These are phyloP conservation scores for Gallirallus australis DNA, from an alignment of 2,797 vertebrate species.

Conservation along the genomic window DNA sequence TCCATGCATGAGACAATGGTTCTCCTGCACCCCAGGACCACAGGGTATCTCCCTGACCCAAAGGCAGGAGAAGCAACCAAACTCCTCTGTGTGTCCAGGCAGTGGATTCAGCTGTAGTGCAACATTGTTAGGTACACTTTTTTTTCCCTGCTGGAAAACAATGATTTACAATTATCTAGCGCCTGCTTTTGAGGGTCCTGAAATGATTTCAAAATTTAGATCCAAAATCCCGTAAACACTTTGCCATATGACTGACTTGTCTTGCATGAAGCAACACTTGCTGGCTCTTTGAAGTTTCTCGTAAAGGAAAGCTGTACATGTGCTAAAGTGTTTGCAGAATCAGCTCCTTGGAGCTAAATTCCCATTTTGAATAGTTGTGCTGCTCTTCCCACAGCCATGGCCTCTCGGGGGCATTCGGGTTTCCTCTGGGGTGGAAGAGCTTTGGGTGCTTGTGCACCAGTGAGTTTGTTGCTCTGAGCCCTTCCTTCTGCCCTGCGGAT, in stretches of 20 bases:
- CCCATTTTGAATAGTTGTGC: neutral
- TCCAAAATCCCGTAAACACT: constrained; percentile 41
- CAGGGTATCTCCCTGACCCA: neutral
- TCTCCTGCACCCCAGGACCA: neutral
- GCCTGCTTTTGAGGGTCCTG: neutral
- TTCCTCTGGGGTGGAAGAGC: neutral
- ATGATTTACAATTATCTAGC: neutral
- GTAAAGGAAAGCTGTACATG: constrained; percentile 47
- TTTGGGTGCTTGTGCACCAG: neutral
- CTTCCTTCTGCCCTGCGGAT: neutral
- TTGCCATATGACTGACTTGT: constrained; percentile 54
- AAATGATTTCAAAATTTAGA: constrained; percentile 42
- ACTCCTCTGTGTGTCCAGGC: fast-evolving
- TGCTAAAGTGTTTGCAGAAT: constrained; percentile 63
- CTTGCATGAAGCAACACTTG: neutral
- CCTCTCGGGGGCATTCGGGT: neutral
- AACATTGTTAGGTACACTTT: neutral
- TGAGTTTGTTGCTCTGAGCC: neutral
- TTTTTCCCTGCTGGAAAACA: neutral
- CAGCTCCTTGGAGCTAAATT: constrained; percentile 8
- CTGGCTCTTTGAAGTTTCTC: constrained; percentile 42
- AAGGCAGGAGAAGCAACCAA: fast-evolving
- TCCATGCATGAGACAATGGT: fast-evolving
- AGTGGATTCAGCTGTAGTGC: neutral
- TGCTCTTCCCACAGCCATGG: neutral